Evolutionary conservation across 2,888 invertebrate genomes (phyloP).

Genomic region (Patella ulyssiponensis): DNA sequence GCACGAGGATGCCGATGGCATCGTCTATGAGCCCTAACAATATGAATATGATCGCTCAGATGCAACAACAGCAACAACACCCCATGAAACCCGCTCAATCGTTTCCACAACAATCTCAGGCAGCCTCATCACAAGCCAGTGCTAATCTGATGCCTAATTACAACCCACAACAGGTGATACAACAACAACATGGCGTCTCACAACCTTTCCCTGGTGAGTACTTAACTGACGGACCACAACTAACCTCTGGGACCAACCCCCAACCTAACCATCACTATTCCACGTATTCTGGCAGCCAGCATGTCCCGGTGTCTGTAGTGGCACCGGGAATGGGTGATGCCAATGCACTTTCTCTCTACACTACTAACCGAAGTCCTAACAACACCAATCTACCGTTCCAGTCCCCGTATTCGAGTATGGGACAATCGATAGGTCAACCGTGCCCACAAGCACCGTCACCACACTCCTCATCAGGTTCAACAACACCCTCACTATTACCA

Average conservation of each 20-base stretch:
- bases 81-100: conserved; percentile 22
- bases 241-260: conserved; percentile 28
- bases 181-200: conserved; percentile 27
- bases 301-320: conserved; percentile 25
- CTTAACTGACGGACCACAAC: conserved; percentile 29
- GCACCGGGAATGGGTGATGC: conserved; percentile 37
- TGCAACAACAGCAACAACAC: conserved; percentile 16
- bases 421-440: conserved; percentile 49
- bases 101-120: conserved; percentile 35
- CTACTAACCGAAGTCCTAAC: conserved; percentile 51
- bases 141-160: conserved; percentile 18
- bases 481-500: conserved; percentile 37
- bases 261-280: conserved; percentile 29
- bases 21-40: conserved; percentile 21
- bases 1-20: conserved; percentile 32
- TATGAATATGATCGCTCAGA: conserved; percentile 30
- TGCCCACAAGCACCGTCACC: conserved; percentile 58
- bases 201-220: conserved; percentile 26
- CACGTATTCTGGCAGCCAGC: conserved; percentile 30
- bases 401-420: conserved; percentile 33
- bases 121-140: conserved; percentile 7
- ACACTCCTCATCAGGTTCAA: conserved; percentile 44
- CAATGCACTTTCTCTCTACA: conserved; percentile 48
- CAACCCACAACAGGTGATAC: background rate
- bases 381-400: conserved; percentile 37